phyloP scores from a whole-genome alignment of 2,113 vertebrate species.

The Proteles cristata region DNA sequence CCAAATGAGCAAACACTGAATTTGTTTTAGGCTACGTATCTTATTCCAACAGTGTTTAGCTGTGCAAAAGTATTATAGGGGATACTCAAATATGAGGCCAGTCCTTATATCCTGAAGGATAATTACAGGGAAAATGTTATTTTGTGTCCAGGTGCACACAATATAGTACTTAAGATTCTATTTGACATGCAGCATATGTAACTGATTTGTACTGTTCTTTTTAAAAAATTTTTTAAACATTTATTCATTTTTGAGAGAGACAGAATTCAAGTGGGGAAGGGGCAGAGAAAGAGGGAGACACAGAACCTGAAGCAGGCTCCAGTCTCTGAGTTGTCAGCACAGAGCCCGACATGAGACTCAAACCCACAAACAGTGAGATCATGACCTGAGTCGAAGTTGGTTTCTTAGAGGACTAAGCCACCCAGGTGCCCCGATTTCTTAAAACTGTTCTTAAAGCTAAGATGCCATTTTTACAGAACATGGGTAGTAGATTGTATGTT shows the following conservation, averaged over 20 bases:
- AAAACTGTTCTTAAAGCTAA: neutral
- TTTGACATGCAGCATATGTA: neutral
- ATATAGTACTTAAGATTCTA: neutral
- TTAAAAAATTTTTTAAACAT: too few relatives aligned
- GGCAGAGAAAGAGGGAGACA: too few relatives aligned
- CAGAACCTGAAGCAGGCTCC: too few relatives aligned
- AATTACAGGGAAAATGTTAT: neutral
- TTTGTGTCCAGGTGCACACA: neutral
- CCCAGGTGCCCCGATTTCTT: neutral
- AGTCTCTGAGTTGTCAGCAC: too few relatives aligned
- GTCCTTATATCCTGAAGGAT: neutral
- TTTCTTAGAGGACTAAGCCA: too few relatives aligned
- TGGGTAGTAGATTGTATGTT: neutral
- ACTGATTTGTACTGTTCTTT: neutral
- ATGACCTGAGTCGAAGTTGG: too few relatives aligned
- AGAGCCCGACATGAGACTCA: too few relatives aligned
- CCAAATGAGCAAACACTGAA: neutral
- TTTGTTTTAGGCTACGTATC: neutral
- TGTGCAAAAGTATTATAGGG: neutral
- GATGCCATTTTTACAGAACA: neutral
- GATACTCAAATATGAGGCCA: neutral
- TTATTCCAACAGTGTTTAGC: neutral
- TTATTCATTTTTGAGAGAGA: too few relatives aligned
- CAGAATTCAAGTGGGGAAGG: too few relatives aligned
- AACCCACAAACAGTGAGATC: too few relatives aligned